Percentiles rank a stretch among this genome's conserved stretches.
Conservation (phyloP, 2,797 vertebrate genomes). For the Galagoides demidoff region DNA sequence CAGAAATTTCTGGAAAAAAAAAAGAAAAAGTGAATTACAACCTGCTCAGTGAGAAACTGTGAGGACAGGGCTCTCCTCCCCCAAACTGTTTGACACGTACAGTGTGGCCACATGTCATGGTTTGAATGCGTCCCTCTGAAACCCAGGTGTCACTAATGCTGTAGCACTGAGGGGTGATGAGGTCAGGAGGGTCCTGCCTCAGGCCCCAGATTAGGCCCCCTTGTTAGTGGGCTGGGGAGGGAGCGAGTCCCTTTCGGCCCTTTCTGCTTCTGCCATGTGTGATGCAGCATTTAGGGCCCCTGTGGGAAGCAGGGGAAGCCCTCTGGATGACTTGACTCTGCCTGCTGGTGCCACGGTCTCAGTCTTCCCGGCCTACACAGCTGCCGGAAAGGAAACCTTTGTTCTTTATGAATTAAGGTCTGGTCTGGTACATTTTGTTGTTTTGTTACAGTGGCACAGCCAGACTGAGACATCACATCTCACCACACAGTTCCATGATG, state of each 20-base stretch:
- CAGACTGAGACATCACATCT: neutral
- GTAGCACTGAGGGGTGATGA: no score
- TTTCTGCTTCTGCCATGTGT: no score
- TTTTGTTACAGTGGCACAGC: neutral
- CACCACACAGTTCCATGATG: no score
- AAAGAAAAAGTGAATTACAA: neutral
- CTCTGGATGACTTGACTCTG: neutral
- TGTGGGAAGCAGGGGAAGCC: neutral
- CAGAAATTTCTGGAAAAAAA: neutral
- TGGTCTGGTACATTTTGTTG: neutral
- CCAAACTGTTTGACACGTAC: neutral
- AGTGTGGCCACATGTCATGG: neutral
- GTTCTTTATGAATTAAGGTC: no score
- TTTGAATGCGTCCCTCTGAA: neutral
- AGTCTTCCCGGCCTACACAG: neutral
- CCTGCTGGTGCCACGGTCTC: no score
- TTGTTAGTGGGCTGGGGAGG: no score
- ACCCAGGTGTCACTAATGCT: neutral
- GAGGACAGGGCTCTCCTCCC: neutral
- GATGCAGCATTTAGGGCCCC: fast-evolving
- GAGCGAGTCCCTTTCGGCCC: no score
- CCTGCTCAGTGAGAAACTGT: neutral
- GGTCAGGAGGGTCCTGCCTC: neutral
- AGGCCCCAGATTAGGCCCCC: neutral
- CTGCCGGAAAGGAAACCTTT: neutral